Conservation (phyloP, 2,888 invertebrate species). For the Lasioglossum zephyrum region DNA sequence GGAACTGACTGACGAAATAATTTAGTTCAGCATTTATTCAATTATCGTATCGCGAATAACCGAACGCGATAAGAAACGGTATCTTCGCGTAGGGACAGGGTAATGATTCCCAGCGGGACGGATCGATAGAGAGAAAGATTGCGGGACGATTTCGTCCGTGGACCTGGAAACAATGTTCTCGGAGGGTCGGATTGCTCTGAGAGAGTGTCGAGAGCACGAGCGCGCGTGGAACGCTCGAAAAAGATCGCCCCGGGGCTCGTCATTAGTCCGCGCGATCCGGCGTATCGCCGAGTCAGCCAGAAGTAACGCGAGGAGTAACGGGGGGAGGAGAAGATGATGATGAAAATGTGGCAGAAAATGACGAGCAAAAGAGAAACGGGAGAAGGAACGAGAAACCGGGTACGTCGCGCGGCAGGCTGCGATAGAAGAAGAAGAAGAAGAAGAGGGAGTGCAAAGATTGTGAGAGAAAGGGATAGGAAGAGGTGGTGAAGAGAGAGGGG, state of each 20-base stretch:
- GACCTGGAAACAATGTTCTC: not conserved
- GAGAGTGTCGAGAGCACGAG: slow-evolving; percentile 36
- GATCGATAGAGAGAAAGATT: not conserved
- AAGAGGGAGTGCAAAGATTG: not conserved
- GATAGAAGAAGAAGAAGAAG: not conserved
- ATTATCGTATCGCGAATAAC: not conserved
- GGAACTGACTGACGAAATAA: too few relatives aligned
- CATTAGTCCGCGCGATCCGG: slow-evolving; percentile 71
- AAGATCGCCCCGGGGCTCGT: slow-evolving; percentile 63
- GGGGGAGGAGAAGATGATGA: slow-evolving; percentile 36
- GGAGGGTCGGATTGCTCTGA: not conserved
- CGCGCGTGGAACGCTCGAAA: slow-evolving; percentile 57
- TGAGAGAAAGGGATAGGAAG: not conserved
- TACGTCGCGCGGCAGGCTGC: not conserved
- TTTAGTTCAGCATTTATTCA: too few relatives aligned
- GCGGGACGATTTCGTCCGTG: not conserved
- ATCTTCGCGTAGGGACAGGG: not conserved
- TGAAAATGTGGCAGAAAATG: slow-evolving; percentile 67
- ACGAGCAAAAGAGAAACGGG: slow-evolving; percentile 28
- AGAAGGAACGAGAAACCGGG: not conserved
- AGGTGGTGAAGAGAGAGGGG: not conserved
- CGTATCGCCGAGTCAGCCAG: slow-evolving; percentile 59
- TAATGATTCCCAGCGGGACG: not conserved
- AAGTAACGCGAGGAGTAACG: slow-evolving; percentile 33
- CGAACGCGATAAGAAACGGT: not conserved